Conservation (phyloP, 2,113 vertebrate genomes). For the Mesembrinibis cayennensis region DNA sequence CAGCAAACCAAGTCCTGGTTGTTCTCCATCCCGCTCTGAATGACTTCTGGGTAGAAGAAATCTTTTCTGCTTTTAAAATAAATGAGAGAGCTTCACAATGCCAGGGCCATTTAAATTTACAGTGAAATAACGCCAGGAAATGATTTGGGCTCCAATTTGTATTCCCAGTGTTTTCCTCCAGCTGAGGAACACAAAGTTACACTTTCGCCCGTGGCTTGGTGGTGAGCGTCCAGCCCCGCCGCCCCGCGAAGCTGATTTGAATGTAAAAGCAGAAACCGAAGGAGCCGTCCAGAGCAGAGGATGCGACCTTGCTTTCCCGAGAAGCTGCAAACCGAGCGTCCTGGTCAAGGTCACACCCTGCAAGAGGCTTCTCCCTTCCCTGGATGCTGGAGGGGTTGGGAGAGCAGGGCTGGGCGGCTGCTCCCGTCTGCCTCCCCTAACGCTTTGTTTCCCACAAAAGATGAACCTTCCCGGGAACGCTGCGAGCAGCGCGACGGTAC, state of each 20-base stretch:
- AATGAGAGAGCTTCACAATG: background rate
- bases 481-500: background rate
- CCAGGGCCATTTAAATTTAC: background rate
- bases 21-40: background rate
- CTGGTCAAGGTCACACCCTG: background rate
- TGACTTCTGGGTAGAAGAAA: background rate
- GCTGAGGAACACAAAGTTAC: background rate
- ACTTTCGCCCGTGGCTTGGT: background rate
- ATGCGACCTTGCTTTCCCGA: background rate
- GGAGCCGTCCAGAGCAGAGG: background rate
- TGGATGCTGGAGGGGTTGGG: background rate
- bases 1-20: background rate
- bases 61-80: constrained; percentile 30
- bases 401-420: background rate
- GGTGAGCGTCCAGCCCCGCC: background rate
- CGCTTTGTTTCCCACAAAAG: constrained; percentile 29
- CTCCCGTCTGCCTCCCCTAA: background rate
- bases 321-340: background rate
- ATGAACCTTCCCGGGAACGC: background rate
- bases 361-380: background rate
- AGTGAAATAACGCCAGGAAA: background rate
- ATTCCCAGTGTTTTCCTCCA: background rate
- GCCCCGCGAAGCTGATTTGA: background rate
- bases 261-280: background rate
- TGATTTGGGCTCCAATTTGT: background rate